Evolutionary conservation across 1,140 invertebrate species (phyloP).

Genomic region (Lordiphosa clarofinis): DNA sequence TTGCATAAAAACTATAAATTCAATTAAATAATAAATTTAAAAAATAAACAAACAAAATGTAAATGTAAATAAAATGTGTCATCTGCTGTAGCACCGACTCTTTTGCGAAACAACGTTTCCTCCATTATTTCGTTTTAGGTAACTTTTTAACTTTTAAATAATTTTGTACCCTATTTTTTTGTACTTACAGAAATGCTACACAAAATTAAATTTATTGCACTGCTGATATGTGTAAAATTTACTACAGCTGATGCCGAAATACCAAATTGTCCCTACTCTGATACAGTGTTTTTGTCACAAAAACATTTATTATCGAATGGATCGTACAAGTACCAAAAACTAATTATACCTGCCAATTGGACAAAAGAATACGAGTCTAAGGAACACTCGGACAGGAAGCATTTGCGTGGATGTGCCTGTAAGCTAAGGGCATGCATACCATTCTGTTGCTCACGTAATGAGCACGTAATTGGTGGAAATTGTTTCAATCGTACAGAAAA

Average conservation of each 20-base stretch:
- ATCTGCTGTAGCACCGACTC: too few relatives aligned
- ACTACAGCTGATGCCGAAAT: too few relatives aligned
- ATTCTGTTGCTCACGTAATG: slow-evolving; percentile 46
- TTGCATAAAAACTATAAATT: too few relatives aligned
- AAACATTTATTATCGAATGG: slow-evolving; percentile 35
- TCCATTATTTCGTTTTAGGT: too few relatives aligned
- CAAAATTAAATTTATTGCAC: too few relatives aligned
- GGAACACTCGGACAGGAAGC: slow-evolving; percentile 24
- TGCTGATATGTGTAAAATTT: not conserved
- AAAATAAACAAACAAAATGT: too few relatives aligned
- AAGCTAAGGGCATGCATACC: slow-evolving; percentile 42
- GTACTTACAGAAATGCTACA: slow-evolving; percentile 1
- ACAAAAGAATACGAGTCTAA: too few relatives aligned
- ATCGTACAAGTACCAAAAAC: slow-evolving; percentile 46
- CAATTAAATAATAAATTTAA: too few relatives aligned
- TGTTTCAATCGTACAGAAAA: slow-evolving; percentile 11
- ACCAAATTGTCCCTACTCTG: slow-evolving; percentile 45
- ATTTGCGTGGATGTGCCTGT: slow-evolving; percentile 62
- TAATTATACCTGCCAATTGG: slow-evolving; percentile 39
- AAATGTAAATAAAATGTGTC: too few relatives aligned
- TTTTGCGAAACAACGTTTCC: too few relatives aligned
- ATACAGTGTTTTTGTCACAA: slow-evolving; percentile 43
- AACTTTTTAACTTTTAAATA: too few relatives aligned
- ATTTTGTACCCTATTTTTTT: too few relatives aligned
- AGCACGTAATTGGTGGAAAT: not conserved